These are phyloP conservation scores for Pardosa pseudoannulata DNA, from an alignment of 2,888 invertebrate species.

Conservation along the genomic window DNA sequence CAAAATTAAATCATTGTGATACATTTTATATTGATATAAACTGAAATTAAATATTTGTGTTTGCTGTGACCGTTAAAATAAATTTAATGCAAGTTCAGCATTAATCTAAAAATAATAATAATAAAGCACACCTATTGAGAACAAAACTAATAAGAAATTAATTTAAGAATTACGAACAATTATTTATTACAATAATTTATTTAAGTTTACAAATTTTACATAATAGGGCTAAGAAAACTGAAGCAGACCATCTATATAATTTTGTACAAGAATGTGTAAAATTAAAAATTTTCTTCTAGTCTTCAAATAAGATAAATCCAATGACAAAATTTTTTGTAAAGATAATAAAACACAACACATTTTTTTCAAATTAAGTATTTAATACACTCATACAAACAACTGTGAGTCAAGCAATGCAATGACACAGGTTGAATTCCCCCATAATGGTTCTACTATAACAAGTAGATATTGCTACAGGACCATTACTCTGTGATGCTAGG, in stretches of 20 bases:
- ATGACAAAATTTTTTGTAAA: neutral
- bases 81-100: too few species aligned
- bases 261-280: constrained; percentile 21
- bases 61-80: too few species aligned
- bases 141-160: neutral
- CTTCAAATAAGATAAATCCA: constrained; percentile 1
- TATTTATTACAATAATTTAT: constrained; percentile 66
- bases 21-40: too few species aligned
- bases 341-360: constrained; percentile 43
- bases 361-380: constrained; percentile 68
- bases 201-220: constrained; percentile 53
- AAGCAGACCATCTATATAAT: constrained; percentile 11
- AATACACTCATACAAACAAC: constrained; percentile 70
- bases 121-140: too few species aligned
- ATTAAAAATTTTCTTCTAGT: constrained; percentile 8
- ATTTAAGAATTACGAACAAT: neutral
- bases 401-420: constrained; percentile 58
- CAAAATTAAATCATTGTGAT: too few species aligned
- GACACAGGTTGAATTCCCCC: constrained; percentile 59
- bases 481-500: constrained; percentile 44
- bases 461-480: constrained; percentile 62
- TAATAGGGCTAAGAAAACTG: constrained; percentile 38
- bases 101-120: too few species aligned
- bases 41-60: too few species aligned
- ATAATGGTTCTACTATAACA: constrained; percentile 49